phyloP scores from a whole-genome alignment of 2,797 vertebrate genomes.

The Cuculus canorus region DNA sequence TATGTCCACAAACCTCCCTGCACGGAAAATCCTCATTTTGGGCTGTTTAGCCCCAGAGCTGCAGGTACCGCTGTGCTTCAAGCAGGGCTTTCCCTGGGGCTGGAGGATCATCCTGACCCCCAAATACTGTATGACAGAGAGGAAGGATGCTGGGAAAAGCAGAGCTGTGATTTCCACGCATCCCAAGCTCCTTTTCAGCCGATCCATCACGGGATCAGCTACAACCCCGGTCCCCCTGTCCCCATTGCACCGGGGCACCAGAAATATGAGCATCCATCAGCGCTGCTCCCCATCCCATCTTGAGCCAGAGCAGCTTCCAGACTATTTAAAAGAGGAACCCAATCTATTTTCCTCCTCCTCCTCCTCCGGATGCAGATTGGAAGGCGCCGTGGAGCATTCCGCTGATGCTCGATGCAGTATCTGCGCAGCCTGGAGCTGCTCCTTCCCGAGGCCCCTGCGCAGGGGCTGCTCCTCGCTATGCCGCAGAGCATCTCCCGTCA shows the following conservation, averaged over 20 bases:
- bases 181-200: not conserved
- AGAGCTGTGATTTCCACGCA: rapidly evolving
- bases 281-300: too few relatives aligned
- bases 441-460: not conserved
- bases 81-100: not conserved
- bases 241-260: rapidly evolving
- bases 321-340: not conserved
- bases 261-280: not conserved
- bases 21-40: not conserved
- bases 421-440: not conserved
- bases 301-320: not conserved
- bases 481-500: not conserved
- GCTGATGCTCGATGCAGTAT: rapidly evolving
- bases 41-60: not conserved
- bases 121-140: rapidly evolving
- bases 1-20: not conserved
- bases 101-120: not conserved
- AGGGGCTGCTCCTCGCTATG: not conserved
- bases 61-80: rapidly evolving
- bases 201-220: not conserved
- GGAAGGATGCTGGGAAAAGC: not conserved
- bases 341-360: not conserved
- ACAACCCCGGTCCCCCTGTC: not conserved
- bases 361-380: rapidly evolving
- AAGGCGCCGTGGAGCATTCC: not conserved